Percentiles rank a stretch among this genome's conserved stretches.
Conservation (phyloP, 2,888 invertebrate genomes). For the Tetragonula carbonaria region DNA sequence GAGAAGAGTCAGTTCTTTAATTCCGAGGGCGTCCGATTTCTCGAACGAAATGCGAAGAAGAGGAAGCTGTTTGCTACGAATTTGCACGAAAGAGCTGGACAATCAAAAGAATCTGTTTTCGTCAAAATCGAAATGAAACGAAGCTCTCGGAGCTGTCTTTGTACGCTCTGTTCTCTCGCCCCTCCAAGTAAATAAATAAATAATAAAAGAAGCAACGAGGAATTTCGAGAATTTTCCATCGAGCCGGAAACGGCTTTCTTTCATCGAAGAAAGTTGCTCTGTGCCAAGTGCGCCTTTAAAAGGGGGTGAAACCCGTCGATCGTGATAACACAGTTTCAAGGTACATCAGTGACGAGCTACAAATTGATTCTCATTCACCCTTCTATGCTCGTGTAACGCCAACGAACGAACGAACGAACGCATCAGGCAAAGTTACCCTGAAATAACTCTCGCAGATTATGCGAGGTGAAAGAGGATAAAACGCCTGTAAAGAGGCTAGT, state of each 20-base stretch:
- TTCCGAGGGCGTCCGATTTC: too few species aligned
- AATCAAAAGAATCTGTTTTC: too few species aligned
- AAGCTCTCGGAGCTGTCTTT: too few species aligned
- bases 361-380: constrained; percentile 61
- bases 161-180: background rate
- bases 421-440: constrained; percentile 58
- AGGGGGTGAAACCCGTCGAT: constrained; percentile 42
- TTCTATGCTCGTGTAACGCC: constrained; percentile 31
- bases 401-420: background rate
- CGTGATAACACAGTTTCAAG: constrained; percentile 57
- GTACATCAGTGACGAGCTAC: constrained; percentile 55
- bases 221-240: background rate
- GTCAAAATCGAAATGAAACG: too few species aligned
- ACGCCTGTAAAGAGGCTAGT: constrained; percentile 61
- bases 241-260: background rate
- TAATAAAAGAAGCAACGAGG: fast-evolving
- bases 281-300: constrained; percentile 28
- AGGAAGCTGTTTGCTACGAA: too few species aligned
- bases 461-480: constrained; percentile 63
- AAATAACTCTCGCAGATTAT: constrained; percentile 64
- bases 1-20: too few species aligned
- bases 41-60: too few species aligned
- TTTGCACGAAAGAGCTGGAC: too few species aligned
- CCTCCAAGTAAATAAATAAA: background rate
- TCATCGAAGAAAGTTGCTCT: constrained; percentile 29